phyloP scores from a whole-genome alignment of 2,888 invertebrate genomes.

The Heliconius erato region DNA sequence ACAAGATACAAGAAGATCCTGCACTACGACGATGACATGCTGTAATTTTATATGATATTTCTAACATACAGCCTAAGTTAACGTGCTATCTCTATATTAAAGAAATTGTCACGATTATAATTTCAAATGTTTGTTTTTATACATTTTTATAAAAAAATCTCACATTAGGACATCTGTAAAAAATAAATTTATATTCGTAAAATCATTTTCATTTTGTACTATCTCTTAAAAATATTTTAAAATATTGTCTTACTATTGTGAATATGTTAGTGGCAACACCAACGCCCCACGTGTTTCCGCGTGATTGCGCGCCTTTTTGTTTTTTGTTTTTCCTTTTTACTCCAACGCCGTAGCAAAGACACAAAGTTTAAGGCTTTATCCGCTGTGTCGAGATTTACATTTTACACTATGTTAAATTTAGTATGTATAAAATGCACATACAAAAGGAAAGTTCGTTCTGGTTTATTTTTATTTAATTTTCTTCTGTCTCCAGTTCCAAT shows the following conservation, averaged over 20 bases:
- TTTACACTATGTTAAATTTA: slow-evolving; percentile 20
- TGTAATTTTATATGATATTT: no score
- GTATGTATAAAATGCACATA: neutral
- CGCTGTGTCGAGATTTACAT: slow-evolving; percentile 15
- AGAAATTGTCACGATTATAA: no score
- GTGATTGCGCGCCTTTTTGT: slow-evolving; percentile 38
- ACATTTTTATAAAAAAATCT: no score
- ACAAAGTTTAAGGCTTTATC: slow-evolving; percentile 29
- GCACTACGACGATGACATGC: no score
- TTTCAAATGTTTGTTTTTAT: no score
- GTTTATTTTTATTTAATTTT: neutral
- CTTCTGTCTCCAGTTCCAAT: neutral
- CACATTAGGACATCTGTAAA: neutral
- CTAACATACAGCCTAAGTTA: no score
- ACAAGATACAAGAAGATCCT: no score
- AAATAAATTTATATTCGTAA: neutral
- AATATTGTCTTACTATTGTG: slow-evolving; percentile 27
- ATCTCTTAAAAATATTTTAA: neutral
- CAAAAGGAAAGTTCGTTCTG: neutral
- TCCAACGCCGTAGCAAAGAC: slow-evolving; percentile 36
- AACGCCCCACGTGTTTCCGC: slow-evolving; percentile 44
- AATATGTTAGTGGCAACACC: slow-evolving; percentile 49
- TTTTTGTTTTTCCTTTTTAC: slow-evolving; percentile 39
- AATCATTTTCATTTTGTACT: no score
- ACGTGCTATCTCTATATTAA: no score